phyloP scores from a whole-genome alignment of 1,140 invertebrate genomes.

The Drosophila burlai region DNA sequence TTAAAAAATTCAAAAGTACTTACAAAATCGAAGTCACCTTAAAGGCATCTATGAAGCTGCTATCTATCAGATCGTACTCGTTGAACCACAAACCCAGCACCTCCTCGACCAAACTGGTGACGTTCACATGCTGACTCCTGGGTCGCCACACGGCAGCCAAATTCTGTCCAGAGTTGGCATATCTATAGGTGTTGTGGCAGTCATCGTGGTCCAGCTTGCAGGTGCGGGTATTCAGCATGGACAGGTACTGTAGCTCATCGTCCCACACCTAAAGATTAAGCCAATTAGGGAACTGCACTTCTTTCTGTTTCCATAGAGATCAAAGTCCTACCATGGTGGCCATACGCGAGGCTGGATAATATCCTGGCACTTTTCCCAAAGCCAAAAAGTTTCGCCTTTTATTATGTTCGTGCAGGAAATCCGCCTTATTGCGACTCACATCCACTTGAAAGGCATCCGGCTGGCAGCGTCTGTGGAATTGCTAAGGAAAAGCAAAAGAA shows the following conservation, averaged over 20 bases:
- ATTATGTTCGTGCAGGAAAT: slow-evolving; percentile 79
- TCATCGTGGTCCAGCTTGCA: slow-evolving; percentile 81
- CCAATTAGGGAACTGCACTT: neutral
- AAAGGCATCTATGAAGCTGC: slow-evolving; percentile 71
- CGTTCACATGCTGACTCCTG: slow-evolving; percentile 65
- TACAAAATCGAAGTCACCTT: slow-evolving; percentile 75
- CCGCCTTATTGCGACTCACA: slow-evolving; percentile 56
- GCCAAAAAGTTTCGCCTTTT: slow-evolving; percentile 77
- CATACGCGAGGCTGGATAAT: slow-evolving; percentile 79
- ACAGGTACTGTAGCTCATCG: slow-evolving; percentile 81
- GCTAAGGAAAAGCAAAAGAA: slow-evolving; percentile 32
- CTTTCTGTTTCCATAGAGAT: neutral
- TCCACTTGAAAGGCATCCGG: slow-evolving; percentile 77
- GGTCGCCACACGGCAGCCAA: slow-evolving; percentile 71
- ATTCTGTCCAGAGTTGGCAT: slow-evolving; percentile 77
- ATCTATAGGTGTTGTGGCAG: slow-evolving; percentile 79
- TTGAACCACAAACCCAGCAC: slow-evolving; percentile 75
- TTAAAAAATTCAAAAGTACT: slow-evolving; percentile 32
- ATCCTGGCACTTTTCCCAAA: slow-evolving; percentile 72
- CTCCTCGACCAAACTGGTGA: slow-evolving; percentile 75
- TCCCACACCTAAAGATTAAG: slow-evolving; percentile 70
- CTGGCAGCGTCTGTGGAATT: slow-evolving; percentile 67
- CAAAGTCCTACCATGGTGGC: slow-evolving; percentile 74
- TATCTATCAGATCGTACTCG: slow-evolving; percentile 74
- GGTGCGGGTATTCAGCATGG: slow-evolving; percentile 74